Percentiles rank a stretch among this genome's conserved stretches.
phyloP scores from a whole-genome alignment of 1,140 invertebrate species.

The Aphaenogaster ashmeadi region DNA sequence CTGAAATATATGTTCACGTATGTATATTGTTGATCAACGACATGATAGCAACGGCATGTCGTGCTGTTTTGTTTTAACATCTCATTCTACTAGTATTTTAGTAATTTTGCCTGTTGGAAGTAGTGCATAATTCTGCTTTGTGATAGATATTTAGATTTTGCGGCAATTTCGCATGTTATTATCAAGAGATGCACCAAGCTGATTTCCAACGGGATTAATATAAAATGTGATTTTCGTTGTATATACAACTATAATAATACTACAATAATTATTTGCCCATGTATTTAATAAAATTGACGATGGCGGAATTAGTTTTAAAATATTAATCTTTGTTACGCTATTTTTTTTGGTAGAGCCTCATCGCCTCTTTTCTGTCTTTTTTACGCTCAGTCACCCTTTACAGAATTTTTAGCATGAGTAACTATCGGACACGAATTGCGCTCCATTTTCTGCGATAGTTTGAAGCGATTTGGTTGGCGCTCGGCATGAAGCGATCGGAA shows the following conservation, averaged over 20 bases:
- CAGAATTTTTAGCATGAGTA: not conserved
- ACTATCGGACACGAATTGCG: not conserved
- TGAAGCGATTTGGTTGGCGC: not conserved
- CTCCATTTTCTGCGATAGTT: not conserved
- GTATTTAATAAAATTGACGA: slow-evolving; percentile 3
- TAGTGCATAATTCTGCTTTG: slow-evolving; percentile 55
- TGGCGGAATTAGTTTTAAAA: slow-evolving; percentile 19
- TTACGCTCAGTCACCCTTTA: not conserved
- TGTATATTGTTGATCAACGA: slow-evolving; percentile 9
- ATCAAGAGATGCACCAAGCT: slow-evolving; percentile 39
- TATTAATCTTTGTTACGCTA: not conserved
- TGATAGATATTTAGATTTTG: slow-evolving; percentile 65
- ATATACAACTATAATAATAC: not conserved
- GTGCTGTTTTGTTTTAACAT: slow-evolving; percentile 44
- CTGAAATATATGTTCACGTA: not conserved
- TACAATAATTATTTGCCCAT: not conserved
- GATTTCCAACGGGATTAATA: slow-evolving; percentile 57
- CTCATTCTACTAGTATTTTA: slow-evolving; percentile 20
- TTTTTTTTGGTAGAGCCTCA: not conserved
- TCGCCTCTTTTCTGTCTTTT: not conserved
- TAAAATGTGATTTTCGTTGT: not conserved
- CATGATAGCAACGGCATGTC: not conserved
- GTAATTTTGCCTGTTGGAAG: slow-evolving; percentile 16
- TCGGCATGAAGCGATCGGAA: not conserved
- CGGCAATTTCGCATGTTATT: slow-evolving; percentile 14